These are phyloP conservation scores for Spisula subtruncata DNA, from an alignment of 2,888 invertebrate genomes.

Conservation along the genomic window DNA sequence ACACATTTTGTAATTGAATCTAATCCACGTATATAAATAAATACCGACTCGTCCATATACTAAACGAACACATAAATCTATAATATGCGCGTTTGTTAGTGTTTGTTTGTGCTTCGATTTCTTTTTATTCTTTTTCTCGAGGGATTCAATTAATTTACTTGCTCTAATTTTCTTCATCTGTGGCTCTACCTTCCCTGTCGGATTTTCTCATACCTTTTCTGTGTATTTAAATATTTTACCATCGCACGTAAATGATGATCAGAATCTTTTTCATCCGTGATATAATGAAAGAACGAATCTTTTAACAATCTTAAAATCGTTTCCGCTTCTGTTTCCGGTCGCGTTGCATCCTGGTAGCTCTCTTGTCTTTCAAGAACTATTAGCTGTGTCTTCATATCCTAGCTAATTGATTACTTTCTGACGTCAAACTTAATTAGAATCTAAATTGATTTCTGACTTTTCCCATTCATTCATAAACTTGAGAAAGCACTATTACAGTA, in stretches of 20 bases:
- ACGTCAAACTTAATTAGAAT: conserved; percentile 1
- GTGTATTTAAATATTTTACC: conserved; percentile 83
- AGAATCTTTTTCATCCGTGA: conserved; percentile 78
- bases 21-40: too few species aligned
- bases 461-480: neutral
- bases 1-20: too few species aligned
- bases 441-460: neutral
- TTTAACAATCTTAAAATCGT: conserved; percentile 83
- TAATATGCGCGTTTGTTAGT: neutral
- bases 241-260: conserved; percentile 84
- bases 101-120: conserved; percentile 44
- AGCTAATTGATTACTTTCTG: neutral
- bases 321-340: conserved; percentile 84
- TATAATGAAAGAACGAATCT: conserved; percentile 85
- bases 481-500: neutral
- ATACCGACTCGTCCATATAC: too few species aligned
- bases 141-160: conserved; percentile 60
- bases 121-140: conserved; percentile 59
- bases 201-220: too few species aligned
- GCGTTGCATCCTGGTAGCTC: conserved; percentile 80
- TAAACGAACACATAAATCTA: neutral
- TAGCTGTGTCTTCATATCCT: too few species aligned
- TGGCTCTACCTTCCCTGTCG: too few species aligned
- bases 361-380: conserved; percentile 68
- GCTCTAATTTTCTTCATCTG: conserved; percentile 81